Conservation (phyloP, 2,888 invertebrate genomes). For the Hirtodrosophila duncani region DNA sequence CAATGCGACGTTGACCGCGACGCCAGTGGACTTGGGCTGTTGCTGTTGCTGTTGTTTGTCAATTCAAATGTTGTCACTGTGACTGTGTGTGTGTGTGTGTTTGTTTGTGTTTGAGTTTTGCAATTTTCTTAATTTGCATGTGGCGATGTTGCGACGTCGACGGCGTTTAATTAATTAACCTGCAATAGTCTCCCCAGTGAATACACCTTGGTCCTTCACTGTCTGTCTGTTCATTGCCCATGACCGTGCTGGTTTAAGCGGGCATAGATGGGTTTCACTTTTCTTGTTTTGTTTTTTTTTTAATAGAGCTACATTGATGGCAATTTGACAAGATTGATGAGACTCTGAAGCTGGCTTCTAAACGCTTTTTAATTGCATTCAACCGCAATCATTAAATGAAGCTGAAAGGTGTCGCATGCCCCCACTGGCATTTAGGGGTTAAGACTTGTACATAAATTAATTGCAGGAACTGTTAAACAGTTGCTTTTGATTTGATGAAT, state of each 20-base stretch:
- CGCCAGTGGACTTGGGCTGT: background rate
- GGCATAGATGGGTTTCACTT: background rate
- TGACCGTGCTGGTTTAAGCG: background rate
- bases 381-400: constrained; percentile 57
- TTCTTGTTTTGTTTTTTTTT: no score
- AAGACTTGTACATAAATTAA: constrained; percentile 44
- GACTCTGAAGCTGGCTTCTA: constrained; percentile 54
- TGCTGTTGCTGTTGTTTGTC: constrained; percentile 27
- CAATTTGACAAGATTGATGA: constrained; percentile 68
- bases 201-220: constrained; percentile 44
- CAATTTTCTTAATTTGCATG: constrained; percentile 73
- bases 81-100: constrained; percentile 4
- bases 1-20: constrained; percentile 12
- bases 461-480: constrained; percentile 20
- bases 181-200: constrained; percentile 11
- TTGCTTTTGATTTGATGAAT: constrained; percentile 27
- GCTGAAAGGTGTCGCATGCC: constrained; percentile 47
- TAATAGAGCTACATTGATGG: no score
- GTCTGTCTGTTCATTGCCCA: constrained; percentile 57
- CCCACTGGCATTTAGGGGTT: constrained; percentile 1
- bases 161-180: constrained; percentile 63
- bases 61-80: constrained; percentile 35
- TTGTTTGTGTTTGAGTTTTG: constrained; percentile 39
- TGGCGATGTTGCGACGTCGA: constrained; percentile 42
- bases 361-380: constrained; percentile 66